Evolutionary conservation across 2,888 invertebrate species (phyloP).

Genomic region (Malacosoma neustria): DNA sequence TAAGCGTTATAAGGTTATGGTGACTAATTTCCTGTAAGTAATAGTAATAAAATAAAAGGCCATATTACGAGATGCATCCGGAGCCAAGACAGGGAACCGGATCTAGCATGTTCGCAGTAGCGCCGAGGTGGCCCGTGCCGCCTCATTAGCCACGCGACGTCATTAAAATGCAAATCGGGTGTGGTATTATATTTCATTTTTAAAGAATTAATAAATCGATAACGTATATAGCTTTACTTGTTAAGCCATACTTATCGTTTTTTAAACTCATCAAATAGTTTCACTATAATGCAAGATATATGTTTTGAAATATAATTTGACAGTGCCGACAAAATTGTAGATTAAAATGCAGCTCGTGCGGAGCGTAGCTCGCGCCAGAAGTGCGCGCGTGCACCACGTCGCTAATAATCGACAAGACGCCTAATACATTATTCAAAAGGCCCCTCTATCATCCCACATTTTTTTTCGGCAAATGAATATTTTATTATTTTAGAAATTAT

Average conservation of each 20-base stretch:
- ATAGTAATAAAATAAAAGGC: background rate
- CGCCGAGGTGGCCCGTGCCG: conserved; percentile 40
- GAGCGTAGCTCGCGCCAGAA: conserved; percentile 18
- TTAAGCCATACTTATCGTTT: too few species aligned
- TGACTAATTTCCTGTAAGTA: background rate
- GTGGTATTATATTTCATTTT: conserved; percentile 13
- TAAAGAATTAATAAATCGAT: too few species aligned
- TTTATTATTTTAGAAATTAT: too few species aligned
- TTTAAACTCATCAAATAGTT: too few species aligned
- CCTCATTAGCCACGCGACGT: conserved; percentile 53
- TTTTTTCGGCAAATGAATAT: conserved; percentile 1
- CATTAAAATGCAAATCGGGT: conserved; percentile 26
- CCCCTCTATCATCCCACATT: conserved; percentile 45
- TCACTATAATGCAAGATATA: too few species aligned
- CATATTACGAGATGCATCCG: conserved; percentile 1
- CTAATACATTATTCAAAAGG: conserved; percentile 61
- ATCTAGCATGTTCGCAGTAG: conserved; percentile 21
- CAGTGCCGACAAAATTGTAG: conserved; percentile 41
- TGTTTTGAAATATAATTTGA: conserved; percentile 48
- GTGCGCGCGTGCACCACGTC: conserved; percentile 44
- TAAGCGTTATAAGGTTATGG: background rate
- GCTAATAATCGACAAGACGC: conserved; percentile 51
- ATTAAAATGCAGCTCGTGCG: conserved; percentile 71
- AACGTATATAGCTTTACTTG: too few species aligned
- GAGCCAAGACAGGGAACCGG: conserved; percentile 17